Evolutionary conservation across 2,797 vertebrate genomes (phyloP).

Genomic region (Linurgus olivaceus): DNA sequence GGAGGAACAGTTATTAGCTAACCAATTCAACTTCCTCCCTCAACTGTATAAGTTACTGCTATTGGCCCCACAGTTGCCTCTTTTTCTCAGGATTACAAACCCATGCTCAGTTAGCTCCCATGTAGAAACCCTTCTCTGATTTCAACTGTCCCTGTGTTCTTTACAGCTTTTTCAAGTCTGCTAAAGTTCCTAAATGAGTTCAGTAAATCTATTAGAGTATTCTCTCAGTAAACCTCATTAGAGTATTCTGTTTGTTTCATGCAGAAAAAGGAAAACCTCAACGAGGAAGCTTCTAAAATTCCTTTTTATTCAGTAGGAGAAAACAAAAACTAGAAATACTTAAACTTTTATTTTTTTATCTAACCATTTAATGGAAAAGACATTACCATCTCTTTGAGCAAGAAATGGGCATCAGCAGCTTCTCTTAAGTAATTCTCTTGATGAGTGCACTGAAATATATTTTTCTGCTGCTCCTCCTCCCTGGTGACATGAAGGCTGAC

Average conservation of each 20-base stretch:
- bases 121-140: not conserved
- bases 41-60: not conserved
- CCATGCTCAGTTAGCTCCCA: not conserved
- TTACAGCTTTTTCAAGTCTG: not conserved
- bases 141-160: not conserved
- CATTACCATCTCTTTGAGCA: not conserved
- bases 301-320: not conserved
- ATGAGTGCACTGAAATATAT: not conserved
- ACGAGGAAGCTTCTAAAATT: not conserved
- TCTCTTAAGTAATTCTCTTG: not conserved
- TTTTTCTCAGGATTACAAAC: not conserved
- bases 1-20: not conserved
- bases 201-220: not conserved
- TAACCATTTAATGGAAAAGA: not conserved
- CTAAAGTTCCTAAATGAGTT: not conserved
- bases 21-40: not conserved
- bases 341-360: not conserved
- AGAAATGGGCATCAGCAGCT: not conserved
- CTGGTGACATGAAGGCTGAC: not conserved
- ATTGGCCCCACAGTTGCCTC: not conserved
- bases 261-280: not conserved
- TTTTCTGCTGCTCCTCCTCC: not conserved
- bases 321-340: not conserved
- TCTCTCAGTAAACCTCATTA: not conserved
- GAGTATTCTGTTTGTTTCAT: not conserved